A percentile compares a stretch with the other conserved stretches of the same genome.
Evolutionary conservation across 2,797 vertebrate genomes (phyloP).

Genomic region (Lophotriccus pileatus): DNA sequence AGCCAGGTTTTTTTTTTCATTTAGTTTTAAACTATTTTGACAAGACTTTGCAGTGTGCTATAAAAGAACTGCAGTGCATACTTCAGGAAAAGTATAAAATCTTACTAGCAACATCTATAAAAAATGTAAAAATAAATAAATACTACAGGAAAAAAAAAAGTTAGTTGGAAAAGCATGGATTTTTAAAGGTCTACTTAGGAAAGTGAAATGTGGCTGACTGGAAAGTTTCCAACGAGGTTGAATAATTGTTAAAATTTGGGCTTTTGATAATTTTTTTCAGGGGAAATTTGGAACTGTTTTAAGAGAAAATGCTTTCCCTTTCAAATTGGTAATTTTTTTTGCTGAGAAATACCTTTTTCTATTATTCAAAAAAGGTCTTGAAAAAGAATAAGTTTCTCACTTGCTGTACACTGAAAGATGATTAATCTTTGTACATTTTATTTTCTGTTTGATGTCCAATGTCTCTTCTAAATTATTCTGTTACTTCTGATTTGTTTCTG

Average conservation of each 20-base stretch:
- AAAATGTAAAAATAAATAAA: neutral
- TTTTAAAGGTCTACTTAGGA: neutral
- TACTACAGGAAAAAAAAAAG: neutral
- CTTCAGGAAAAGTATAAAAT: neutral
- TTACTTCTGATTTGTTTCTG: neutral
- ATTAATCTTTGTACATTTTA: neutral
- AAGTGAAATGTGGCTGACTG: neutral
- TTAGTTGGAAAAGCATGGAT: neutral
- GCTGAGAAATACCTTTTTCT: neutral
- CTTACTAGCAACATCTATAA: neutral
- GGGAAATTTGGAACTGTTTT: neutral
- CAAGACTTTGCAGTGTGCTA: neutral
- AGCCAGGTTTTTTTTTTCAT: neutral
- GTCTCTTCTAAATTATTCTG: neutral
- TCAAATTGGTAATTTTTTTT: neutral
- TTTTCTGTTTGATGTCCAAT: neutral
- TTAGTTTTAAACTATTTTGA: neutral
- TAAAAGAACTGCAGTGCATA: neutral
- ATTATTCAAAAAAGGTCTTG: neutral
- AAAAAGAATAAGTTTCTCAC: neutral
- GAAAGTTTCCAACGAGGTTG: neutral
- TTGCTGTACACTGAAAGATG: neutral
- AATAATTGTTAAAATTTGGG: neutral
- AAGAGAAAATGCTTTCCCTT: neutral
- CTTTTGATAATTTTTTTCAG: neutral